Base-by-base conservation (phyloP, 2,113 vertebrate genomes). In the Hydrolagus affinis region DNA sequence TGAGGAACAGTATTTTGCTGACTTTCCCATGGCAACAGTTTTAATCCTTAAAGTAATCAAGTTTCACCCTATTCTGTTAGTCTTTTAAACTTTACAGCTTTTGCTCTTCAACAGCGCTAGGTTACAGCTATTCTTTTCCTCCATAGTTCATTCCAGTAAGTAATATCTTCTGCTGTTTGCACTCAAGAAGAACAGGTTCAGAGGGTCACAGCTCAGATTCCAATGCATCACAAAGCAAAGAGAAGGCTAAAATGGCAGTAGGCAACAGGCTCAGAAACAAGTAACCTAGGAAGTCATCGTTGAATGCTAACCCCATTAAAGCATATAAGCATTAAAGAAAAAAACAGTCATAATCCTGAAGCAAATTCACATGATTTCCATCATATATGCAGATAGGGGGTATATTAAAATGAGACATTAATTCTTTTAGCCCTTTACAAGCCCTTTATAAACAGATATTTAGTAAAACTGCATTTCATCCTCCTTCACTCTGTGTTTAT, bases 1-100 rank as follows among this genome's bases (percentile, higher is more conserved):
- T 92, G 92, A 91, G 93, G 91, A 92, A 93, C 91, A 91, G 89
- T 93, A 90, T 93, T 30, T 93, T 94, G 90, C 92, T 92, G 91
- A 91, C 89, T 91, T 94, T 92, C 90, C 94, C 90, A 87, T 89
- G 92, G 92, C 88, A 93, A 93, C 93, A 90, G 90, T 89, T 85
- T 91, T 94, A 93, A 95, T 94, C 92, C 91, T 91, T 90, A 92
- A 93, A 91, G 92, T 91, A 93, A 94, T 92, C 91, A 92, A 92
- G 91, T 92, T 92, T 93, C 89, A 89, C 91, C 86, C 87, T 90
- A 85, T 89, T 91, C 90, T 91, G 86, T 88, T 88, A 86, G 88
- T 90, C 90, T 89, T 90, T 90, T 0, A 76, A 80, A 89, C 89
- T 92, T 94, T 91, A 89, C 91, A 93, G 89, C 91, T 89, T 87